Evolutionary conservation across 2,797 vertebrate genomes (phyloP).

Genomic region (Natrix natrix): DNA sequence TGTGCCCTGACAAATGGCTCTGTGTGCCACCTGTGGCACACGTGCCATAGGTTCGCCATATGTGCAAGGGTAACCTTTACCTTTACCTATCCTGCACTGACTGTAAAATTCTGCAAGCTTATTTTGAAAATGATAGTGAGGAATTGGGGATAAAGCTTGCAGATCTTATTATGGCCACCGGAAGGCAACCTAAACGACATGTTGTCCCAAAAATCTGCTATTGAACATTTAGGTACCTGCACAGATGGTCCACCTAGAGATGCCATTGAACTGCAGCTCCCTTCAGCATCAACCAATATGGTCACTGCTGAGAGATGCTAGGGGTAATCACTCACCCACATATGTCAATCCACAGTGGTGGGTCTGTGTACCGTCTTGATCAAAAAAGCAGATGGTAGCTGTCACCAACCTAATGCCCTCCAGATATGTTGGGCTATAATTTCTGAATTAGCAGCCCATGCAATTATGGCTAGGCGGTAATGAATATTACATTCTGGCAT

Average conservation of each 20-base stretch:
- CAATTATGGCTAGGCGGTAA: not conserved
- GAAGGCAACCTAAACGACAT: not conserved
- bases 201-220: not conserved
- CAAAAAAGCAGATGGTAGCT: not conserved
- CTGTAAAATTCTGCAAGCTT: not conserved
- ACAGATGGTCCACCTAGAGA: not conserved
- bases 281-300: not conserved
- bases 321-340: not conserved
- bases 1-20: no score
- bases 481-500: not conserved
- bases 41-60: no score
- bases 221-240: not conserved
- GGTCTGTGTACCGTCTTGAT: not conserved
- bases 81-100: not conserved
- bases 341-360: not conserved
- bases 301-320: not conserved
- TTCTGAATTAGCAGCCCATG: not conserved
- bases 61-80: no score
- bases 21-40: no score
- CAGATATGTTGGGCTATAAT: not conserved
- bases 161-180: not conserved
- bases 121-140: not conserved
- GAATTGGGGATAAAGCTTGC: not conserved
- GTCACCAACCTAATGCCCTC: not conserved
- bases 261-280: not conserved